These are phyloP conservation scores for Polyergus mexicanus DNA, from an alignment of 1,140 invertebrate species.

Conservation along the genomic window DNA sequence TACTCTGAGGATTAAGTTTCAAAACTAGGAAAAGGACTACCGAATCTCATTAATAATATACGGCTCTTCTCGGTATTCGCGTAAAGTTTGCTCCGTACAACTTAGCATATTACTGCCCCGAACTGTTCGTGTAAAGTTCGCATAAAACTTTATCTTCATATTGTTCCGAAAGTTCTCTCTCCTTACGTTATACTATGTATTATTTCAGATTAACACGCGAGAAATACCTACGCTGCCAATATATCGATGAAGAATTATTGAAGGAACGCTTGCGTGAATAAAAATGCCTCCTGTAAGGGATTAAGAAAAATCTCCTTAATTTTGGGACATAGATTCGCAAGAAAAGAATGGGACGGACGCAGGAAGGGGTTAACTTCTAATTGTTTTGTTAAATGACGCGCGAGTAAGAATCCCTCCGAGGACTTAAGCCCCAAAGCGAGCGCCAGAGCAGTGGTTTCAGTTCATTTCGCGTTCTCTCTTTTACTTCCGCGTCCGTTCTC, in stretches of 20 bases:
- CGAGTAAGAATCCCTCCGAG: conserved; percentile 86
- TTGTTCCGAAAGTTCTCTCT: background rate
- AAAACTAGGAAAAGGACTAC: conserved; percentile 27
- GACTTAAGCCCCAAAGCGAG: conserved; percentile 84
- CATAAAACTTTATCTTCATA: conserved; percentile 28
- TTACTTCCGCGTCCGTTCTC: conserved; percentile 61
- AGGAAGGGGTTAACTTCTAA: conserved; percentile 87
- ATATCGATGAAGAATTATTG: background rate
- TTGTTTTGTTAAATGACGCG: conserved; percentile 88
- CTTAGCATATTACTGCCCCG: conserved; percentile 35
- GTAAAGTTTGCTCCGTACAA: conserved; percentile 29
- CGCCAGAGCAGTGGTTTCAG: conserved; percentile 78
- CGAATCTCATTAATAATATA: conserved; percentile 50
- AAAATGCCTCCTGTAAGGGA: conserved; percentile 36
- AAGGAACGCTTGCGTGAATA: conserved; percentile 4
- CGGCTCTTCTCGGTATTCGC: conserved; percentile 13
- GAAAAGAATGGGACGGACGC: conserved; percentile 78
- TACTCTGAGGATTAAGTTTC: background rate
- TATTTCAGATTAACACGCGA: background rate
- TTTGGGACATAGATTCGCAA: conserved; percentile 78
- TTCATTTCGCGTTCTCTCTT: conserved; percentile 78
- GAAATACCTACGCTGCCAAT: background rate
- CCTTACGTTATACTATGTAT: background rate
- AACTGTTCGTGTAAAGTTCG: conserved; percentile 25
- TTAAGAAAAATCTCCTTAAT: conserved; percentile 71